Evolutionary conservation across 2,797 vertebrate species (phyloP).

Genomic region (Stomatorhinus walkeri): DNA sequence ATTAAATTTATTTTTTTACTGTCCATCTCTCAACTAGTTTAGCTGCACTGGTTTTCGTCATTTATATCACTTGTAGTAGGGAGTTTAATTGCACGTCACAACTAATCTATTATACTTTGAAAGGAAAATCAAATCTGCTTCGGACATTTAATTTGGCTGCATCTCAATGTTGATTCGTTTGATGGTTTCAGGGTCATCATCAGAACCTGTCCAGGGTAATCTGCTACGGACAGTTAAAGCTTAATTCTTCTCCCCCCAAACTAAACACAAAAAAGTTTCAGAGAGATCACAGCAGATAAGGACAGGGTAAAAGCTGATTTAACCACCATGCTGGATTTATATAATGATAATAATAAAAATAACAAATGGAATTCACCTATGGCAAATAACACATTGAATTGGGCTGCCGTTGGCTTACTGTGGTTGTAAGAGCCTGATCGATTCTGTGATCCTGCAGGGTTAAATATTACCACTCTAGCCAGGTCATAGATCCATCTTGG

Average conservation of each 20-base stretch:
- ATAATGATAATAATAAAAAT: slow-evolving; percentile 25
- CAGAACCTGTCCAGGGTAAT: not conserved
- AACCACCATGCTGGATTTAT: slow-evolving; percentile 30
- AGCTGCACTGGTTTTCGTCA: not conserved
- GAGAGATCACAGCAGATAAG: not conserved
- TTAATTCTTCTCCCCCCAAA: not conserved
- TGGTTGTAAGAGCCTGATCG: not conserved
- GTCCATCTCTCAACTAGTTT: not conserved
- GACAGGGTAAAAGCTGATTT: slow-evolving; percentile 25
- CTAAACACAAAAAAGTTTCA: slow-evolving; percentile 10
- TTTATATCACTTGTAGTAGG: not conserved
- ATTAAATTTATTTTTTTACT: not conserved
- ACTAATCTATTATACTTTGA: not conserved
- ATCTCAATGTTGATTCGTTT: not conserved
- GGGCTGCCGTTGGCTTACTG: slow-evolving; percentile 13
- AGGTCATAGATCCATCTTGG: not conserved
- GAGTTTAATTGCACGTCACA: not conserved
- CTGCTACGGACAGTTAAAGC: not conserved
- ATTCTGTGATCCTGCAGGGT: not conserved
- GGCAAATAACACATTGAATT: slow-evolving; percentile 22
- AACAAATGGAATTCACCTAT: not conserved
- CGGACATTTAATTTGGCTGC: not conserved
- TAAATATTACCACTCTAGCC: not conserved
- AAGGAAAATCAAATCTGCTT: not conserved
- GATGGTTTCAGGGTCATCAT: not conserved